These are phyloP conservation scores for Apaloderma vittatum DNA, from an alignment of 2,113 vertebrate genomes.

Conservation along the genomic window DNA sequence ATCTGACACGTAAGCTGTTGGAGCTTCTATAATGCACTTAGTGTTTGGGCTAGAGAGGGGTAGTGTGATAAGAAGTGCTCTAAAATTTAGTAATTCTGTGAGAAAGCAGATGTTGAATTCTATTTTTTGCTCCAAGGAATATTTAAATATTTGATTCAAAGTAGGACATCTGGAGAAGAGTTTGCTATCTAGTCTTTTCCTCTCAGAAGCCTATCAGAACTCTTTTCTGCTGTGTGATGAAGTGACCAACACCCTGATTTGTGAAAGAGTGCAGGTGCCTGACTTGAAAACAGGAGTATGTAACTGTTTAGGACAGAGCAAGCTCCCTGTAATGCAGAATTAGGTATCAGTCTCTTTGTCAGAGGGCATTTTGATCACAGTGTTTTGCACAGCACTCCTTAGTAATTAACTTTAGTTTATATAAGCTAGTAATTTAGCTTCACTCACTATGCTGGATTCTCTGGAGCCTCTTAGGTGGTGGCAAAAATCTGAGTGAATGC, in stretches of 20 bases:
- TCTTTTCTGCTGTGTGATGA: not conserved
- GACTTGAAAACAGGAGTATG: not conserved
- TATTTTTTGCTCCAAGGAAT: not conserved
- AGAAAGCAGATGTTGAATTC: not conserved
- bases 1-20: not conserved
- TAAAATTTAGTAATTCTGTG: not conserved
- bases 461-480: not conserved
- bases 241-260: not conserved
- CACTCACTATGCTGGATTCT: not conserved
- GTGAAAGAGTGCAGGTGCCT: not conserved
- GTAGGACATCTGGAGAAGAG: not conserved
- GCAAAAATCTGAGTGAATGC: not conserved
- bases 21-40: not conserved
- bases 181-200: not conserved
- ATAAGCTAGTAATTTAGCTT: not conserved
- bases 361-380: not conserved
- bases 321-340: not conserved
- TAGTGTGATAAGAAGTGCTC: not conserved
- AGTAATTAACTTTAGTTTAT: not conserved
- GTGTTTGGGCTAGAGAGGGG: not conserved
- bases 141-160: slow-evolving; percentile 1
- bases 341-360: not conserved
- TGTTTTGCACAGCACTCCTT: not conserved
- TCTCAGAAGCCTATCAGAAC: not conserved
- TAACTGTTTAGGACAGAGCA: not conserved